A percentile compares a stretch with the other conserved stretches of the same genome.
Conservation (phyloP, 2,797 vertebrate genomes). For the Coilia nasus region DNA sequence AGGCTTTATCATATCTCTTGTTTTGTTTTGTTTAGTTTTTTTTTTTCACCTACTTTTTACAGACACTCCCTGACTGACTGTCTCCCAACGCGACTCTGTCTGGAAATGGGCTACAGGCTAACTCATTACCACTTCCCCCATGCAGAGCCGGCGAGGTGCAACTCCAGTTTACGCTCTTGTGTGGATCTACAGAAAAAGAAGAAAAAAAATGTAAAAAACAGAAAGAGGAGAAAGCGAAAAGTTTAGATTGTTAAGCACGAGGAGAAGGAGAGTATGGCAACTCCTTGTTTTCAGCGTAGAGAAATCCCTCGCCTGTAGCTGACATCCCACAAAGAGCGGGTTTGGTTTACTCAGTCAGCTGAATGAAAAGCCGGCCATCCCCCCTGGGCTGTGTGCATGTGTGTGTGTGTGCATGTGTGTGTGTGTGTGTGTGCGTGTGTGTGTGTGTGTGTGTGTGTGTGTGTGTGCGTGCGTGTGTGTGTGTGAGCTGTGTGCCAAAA, state of each 20-base stretch:
- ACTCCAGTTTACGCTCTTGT: background rate
- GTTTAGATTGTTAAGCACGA: too few relatives aligned
- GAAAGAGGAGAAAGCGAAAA: too few relatives aligned
- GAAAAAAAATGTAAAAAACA: background rate
- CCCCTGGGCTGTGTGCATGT: background rate
- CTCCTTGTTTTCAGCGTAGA: constrained; percentile 67
- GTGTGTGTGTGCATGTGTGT: background rate
- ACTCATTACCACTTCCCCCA: constrained; percentile 71
- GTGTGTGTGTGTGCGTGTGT: background rate
- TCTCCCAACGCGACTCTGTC: constrained; percentile 45
- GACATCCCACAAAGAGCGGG: constrained; percentile 68
- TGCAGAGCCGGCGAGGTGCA: constrained; percentile 56
- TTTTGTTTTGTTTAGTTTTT: constrained; percentile 11
- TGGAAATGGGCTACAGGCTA: constrained; percentile 61
- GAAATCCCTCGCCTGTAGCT: constrained; percentile 69
- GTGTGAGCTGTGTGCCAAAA: constrained; percentile 11
- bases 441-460: background rate
- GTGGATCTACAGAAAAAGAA: background rate
- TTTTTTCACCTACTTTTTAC: constrained; percentile 50
- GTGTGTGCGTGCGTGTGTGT: constrained; percentile 19
- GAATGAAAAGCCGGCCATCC: constrained; percentile 62
- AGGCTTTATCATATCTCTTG: constrained; percentile 50
- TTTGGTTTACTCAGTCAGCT: constrained; percentile 71
- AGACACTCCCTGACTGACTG: constrained; percentile 46
- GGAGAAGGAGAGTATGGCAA: constrained; percentile 61